Base-by-base conservation (phyloP, 2,888 invertebrate species). In the Stegophylla sp. region DNA sequence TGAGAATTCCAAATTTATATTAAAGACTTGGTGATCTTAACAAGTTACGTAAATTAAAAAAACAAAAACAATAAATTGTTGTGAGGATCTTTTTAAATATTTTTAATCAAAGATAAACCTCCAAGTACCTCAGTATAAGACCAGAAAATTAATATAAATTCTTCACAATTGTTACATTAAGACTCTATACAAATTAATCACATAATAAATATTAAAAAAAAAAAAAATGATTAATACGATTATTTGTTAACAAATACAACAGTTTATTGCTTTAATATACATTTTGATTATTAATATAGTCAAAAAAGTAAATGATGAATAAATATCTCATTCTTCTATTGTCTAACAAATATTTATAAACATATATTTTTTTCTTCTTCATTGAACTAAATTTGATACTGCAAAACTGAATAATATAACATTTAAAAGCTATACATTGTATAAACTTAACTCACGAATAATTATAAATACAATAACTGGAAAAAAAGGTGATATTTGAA, bases 191-290 rank as follows among this genome's bases (percentile, higher is more conserved):
- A n/a, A n/a, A n/a, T n/a, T n/a, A n/a, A n/a, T n/a, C n/a, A n/a
- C n/a, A n/a, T n/a, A n/a, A 59, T 26, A 61, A 61, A 61, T 28
- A 61, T 61, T 15, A 26, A 28, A 28, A 5, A 61, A n/a, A 61
- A n/a, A 43, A 41, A 2, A n/a, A 13, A 13, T 34, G 12, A 41
- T 12, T 1, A 64, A 9, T n/a, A 3, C 4, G 45, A 53, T 64
- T 26, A 53, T 66, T 66, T 20, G 15, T 63, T 28, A 76, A 76
- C 75, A 76, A 66, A 66, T 53, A 66, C 3, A 53, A 75, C 41
- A 3, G 13, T 61, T 63, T 71, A 79, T 79, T 79, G 79, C 79
- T 71, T 59, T 28, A 23, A 41, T 45, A 79, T 69, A 79, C 45
- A 79, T 71, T 71, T 69, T 34, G 26, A 48, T 59, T 77, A 45